Base-by-base conservation (phyloP, 2,797 vertebrate genomes). In the Sternotherus odoratus region DNA sequence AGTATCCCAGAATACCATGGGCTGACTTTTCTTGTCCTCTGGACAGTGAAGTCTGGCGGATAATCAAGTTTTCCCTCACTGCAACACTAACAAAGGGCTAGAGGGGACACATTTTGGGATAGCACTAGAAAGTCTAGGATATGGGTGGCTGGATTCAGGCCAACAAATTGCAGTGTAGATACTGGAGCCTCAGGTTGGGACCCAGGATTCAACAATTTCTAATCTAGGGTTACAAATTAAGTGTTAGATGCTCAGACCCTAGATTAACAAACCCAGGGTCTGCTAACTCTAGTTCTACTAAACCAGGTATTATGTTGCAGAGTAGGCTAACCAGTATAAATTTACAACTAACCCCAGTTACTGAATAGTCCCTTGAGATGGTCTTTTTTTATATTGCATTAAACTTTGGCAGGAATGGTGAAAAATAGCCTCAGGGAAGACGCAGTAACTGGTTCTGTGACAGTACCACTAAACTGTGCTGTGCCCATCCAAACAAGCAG, bases 331-430 rank as follows among this genome's bases (percentile, higher is more conserved):
- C n/a, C 50, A 69, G 46, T 33, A 7, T 33, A 63, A 60, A 53
- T 66, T 33, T 80, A 85, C 48, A 39, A 13, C 19, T 53, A 23
- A 19, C 2, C 6, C n/a, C 66, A 19, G 36, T 17, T 66, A 69
- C 21, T 36, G 21, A 33, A 12, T 69, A 2, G 66, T 0, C 19
- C 23, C 23, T 5, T 5, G 77, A 15, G 0, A 0, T 7, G n/a
- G 7, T 43, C 23, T 5, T 6, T 26, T 26, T 23, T 72, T 12
- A 43, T 24, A 23, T 5, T 72, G 26, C n/a, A 36, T n/a, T 66
- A 46, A 28, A 74, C 43, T 74, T 74, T 46, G 13, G 12, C 43
- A 46, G 12, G 26, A 46, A 24, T 46, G 12, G 43, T 74, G 43
- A 46, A 74, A 46, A 72, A 46, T 43, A 46, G 72, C 26, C 39